Conservation (phyloP, 2,888 invertebrate genomes). For the Apotomis capreana region DNA sequence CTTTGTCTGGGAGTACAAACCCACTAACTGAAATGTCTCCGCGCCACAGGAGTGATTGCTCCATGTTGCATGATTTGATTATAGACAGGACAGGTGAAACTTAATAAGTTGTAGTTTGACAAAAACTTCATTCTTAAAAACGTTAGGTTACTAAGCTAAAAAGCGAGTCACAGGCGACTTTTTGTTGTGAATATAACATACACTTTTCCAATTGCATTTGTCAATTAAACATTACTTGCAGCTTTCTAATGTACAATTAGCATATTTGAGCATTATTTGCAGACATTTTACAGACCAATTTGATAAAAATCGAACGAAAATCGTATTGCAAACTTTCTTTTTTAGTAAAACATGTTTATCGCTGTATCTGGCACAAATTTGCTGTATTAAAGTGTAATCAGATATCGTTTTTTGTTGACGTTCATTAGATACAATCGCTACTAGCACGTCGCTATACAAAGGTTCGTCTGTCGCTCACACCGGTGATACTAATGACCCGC, state of each 20-base stretch:
- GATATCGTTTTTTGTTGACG: slow-evolving; percentile 33
- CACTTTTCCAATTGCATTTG: slow-evolving; percentile 1
- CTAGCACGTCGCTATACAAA: slow-evolving; percentile 27
- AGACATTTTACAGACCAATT: slow-evolving; percentile 17
- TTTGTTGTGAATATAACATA: background rate
- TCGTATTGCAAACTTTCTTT: slow-evolving; percentile 35
- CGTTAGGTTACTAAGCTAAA: too few relatives aligned
- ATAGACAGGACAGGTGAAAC: too few relatives aligned
- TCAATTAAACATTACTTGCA: slow-evolving; percentile 22
- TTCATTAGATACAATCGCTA: slow-evolving; percentile 37
- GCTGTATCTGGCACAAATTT: slow-evolving; percentile 31
- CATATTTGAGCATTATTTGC: slow-evolving; percentile 29
- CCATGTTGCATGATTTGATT: too few relatives aligned
- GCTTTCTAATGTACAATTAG: slow-evolving; percentile 23
- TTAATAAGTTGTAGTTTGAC: too few relatives aligned
- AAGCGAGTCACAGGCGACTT: too few relatives aligned
- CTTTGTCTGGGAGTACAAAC: too few relatives aligned
- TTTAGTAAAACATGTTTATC: slow-evolving; percentile 33
- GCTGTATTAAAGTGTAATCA: slow-evolving; percentile 35
- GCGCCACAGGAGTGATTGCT: too few relatives aligned
- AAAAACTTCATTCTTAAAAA: too few relatives aligned
- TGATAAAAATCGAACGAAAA: slow-evolving; percentile 25
- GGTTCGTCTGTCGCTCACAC: slow-evolving; percentile 32
- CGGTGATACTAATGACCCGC: slow-evolving; percentile 40
- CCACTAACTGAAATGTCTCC: too few relatives aligned